Evolutionary conservation across 2,797 vertebrate genomes (phyloP), one percentile per base, ranked within the genome.

Genomic region (Enteromius radiatus): DNA sequence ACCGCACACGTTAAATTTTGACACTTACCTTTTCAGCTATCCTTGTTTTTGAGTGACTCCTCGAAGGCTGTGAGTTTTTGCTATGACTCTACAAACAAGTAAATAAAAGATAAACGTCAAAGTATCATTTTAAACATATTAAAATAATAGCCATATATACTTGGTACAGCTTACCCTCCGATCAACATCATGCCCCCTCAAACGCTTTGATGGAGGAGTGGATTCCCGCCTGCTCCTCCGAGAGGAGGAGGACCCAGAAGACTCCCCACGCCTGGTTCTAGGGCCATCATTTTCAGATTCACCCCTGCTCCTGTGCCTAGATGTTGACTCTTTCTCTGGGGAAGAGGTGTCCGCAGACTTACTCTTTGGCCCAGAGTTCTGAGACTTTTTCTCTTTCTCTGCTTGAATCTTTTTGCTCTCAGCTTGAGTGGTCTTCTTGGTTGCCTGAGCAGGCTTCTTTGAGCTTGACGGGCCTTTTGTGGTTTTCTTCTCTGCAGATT

Each of bases 201-300:
- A 61, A 28, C 47, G 75, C 47, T 74, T 89, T 56, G 79, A 10
- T 26, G 19, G 63, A 11, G 86, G 84, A 76, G 87, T 89, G 23
- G 93, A 84, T 86, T 93, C 69, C 15, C 65, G 38, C 88, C 86
- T 92, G 91, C 80, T 84, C 65, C 78, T 90, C 5, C 86, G 84
- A 4, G 88, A 86, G 10, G 88, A 86, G 5, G 84, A 88, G 12
- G 85, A 87, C 70, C 87, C 86, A 31, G 86, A 89, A 0, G 85
- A 87, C 45, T 77, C 78, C 41, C 86, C 86, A 52, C 69, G 80
- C 38, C 81, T 84, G 31, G 70, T 67, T 4, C 56, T 52, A 3
- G 84, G 52, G 52, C 83, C 77, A 33, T 80, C 84, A 28, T 88
- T 86, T 19, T 91, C 87, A 9, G 86, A 84, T 33, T 78, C 76